Percentiles rank a stretch among this genome's conserved stretches.
These are phyloP conservation scores for Prietella phreatophila DNA, from an alignment of 2,113 vertebrate genomes.

Conservation along the genomic window DNA sequence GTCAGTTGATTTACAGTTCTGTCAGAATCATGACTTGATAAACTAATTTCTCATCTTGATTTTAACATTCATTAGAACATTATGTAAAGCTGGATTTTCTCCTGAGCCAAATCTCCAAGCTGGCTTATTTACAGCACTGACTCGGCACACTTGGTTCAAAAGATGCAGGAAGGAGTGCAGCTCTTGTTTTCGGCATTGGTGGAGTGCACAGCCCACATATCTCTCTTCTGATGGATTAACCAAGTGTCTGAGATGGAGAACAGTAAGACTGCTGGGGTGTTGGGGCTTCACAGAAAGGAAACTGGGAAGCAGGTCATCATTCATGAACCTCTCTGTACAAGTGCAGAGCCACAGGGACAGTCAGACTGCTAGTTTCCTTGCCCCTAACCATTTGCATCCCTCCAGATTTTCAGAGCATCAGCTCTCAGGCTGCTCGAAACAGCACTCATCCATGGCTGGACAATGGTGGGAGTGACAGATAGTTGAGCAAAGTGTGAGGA, in stretches of 20 bases:
- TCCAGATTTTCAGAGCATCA: slow-evolving; percentile 46
- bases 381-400: slow-evolving; percentile 17
- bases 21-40: neutral
- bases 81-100: neutral
- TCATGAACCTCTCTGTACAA: slow-evolving; percentile 20
- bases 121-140: slow-evolving; percentile 23
- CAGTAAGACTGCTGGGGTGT: neutral
- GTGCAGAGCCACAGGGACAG: neutral
- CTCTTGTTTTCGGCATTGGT: neutral
- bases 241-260: neutral
- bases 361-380: neutral
- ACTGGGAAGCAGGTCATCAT: slow-evolving; percentile 9
- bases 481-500: slow-evolving; percentile 40
- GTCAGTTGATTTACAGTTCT: neutral
- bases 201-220: neutral
- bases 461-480: slow-evolving; percentile 37
- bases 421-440: slow-evolving; percentile 1
- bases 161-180: neutral
- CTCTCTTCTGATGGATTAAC: slow-evolving; percentile 36
- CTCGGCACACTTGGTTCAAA: neutral
- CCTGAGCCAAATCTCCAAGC: neutral
- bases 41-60: neutral
- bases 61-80: neutral
- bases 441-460: slow-evolving; percentile 7
- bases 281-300: neutral